Conservation (phyloP, 2,888 invertebrate genomes). For the Dryobotodes eremita region DNA sequence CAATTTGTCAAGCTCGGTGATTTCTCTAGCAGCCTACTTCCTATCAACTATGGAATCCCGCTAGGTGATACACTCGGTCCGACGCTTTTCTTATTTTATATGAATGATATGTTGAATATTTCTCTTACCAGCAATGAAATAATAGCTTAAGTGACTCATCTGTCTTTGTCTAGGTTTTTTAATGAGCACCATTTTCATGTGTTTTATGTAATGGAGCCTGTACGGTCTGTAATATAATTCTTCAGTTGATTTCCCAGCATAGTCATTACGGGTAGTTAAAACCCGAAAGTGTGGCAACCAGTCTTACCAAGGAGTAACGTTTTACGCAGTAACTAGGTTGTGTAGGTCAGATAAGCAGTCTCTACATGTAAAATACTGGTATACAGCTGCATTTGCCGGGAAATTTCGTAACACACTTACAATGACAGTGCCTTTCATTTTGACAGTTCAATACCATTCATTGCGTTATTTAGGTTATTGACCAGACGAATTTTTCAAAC, state of each 20-base stretch:
- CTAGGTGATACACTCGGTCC: too few species aligned
- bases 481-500: background rate
- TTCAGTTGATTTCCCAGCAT: background rate
- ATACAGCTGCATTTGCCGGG: background rate
- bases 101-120: too few species aligned
- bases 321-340: background rate
- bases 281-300: too few species aligned
- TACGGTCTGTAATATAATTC: too few species aligned
- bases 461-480: background rate
- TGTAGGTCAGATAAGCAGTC: background rate
- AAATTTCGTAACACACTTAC: background rate
- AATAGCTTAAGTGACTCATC: too few species aligned
- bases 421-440: background rate
- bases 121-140: too few species aligned
- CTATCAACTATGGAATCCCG: too few species aligned
- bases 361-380: background rate
- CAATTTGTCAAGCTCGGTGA: too few species aligned
- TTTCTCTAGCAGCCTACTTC: too few species aligned
- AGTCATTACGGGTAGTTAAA: background rate
- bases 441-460: background rate
- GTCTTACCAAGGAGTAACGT: too few species aligned
- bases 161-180: conserved; percentile 41
- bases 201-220: background rate
- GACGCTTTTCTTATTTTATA: too few species aligned
- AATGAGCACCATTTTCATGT: background rate